Evolutionary conservation across 2,113 vertebrate genomes (phyloP).

Genomic region (Muscicapa adusta): DNA sequence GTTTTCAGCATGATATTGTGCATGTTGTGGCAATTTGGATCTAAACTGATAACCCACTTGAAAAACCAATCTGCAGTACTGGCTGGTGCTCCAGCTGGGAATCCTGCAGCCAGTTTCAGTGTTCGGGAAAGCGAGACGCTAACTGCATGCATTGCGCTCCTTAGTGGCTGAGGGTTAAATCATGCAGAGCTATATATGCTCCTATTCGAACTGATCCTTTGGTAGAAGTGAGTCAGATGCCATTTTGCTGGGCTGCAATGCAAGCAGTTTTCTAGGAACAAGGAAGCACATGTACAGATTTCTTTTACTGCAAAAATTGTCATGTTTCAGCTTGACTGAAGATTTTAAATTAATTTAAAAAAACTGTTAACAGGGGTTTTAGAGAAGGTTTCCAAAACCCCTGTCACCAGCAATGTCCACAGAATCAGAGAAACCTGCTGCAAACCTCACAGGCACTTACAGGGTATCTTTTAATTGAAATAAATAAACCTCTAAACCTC

Average conservation of each 20-base stretch:
- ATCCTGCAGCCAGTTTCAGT: not conserved
- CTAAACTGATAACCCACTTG: not conserved
- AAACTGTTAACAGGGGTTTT: not conserved
- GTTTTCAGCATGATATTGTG: not conserved
- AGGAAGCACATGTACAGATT: not conserved
- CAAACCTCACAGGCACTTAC: not conserved
- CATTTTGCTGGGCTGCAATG: not conserved
- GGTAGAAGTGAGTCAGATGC: not conserved
- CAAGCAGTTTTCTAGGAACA: not conserved
- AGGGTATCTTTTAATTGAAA: not conserved
- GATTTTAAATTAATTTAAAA: not conserved
- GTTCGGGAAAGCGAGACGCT: not conserved
- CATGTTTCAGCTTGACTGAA: not conserved
- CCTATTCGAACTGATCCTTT: not conserved
- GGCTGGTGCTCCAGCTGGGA: not conserved
- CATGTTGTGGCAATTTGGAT: not conserved
- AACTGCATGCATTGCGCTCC: not conserved
- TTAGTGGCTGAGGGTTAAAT: not conserved
- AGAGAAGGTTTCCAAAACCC: not conserved
- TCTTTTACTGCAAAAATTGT: not conserved
- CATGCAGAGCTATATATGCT: not conserved
- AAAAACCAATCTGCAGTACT: not conserved
- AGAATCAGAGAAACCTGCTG: not conserved
- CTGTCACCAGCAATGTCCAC: not conserved
- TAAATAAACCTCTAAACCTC: not conserved